phyloP scores from a whole-genome alignment of 2,797 vertebrate species.

The Malacoctenus gilli region DNA sequence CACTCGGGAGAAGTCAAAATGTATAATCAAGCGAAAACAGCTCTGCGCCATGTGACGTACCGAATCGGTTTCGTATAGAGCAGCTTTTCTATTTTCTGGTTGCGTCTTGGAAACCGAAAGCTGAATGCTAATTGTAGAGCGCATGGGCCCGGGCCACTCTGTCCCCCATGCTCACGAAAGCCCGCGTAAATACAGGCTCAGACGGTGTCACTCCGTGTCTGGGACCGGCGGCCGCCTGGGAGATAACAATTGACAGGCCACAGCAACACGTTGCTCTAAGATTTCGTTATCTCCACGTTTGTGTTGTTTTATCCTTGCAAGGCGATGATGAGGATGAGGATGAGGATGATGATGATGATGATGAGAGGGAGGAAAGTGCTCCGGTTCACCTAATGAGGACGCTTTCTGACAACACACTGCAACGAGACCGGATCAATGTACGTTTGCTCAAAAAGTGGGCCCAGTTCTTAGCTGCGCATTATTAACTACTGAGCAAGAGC shows the following conservation, averaged over 20 bases:
- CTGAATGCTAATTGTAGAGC: conserved; percentile 17
- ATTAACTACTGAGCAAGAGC: conserved; percentile 24
- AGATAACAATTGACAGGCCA: conserved; percentile 54
- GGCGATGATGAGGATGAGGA: conserved; percentile 40
- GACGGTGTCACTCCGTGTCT: conserved; percentile 59
- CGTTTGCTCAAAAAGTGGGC: conserved; percentile 1
- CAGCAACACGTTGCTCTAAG: conserved; percentile 34
- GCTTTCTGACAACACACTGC: conserved; percentile 36
- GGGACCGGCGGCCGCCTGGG: conserved; percentile 57
- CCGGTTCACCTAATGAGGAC: conserved; percentile 52
- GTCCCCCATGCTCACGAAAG: conserved; percentile 41
- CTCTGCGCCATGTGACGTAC: conserved; percentile 13
- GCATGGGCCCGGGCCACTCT: conserved; percentile 2
- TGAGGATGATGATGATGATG: conserved; percentile 47
- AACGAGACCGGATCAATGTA: conserved; percentile 45
- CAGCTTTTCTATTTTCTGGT: neutral
- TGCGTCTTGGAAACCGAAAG: conserved; percentile 8
- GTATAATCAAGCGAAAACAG: conserved; percentile 29
- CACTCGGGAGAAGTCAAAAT: conserved; percentile 30
- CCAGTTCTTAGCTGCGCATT: conserved; percentile 26
- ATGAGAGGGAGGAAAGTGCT: conserved; percentile 35
- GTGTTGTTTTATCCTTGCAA: conserved; percentile 29
- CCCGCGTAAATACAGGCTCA: conserved; percentile 55
- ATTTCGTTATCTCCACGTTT: conserved; percentile 60
- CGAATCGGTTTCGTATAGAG: conserved; percentile 29